Evolutionary conservation across 2,113 vertebrate species (phyloP).

Genomic region (Antechinus stuartii): DNA sequence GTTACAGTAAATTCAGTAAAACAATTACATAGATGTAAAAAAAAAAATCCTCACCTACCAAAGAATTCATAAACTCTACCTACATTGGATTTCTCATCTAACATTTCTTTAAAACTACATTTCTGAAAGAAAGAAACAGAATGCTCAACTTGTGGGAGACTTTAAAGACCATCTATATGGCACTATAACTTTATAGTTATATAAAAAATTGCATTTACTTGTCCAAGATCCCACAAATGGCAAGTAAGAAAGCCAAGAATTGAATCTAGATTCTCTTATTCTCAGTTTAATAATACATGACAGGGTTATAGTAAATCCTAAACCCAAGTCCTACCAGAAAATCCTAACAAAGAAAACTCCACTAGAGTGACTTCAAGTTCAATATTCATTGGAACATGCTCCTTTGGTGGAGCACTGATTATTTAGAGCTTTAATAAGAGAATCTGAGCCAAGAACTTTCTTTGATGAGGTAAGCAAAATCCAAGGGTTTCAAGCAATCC

Average conservation of each 20-base stretch:
- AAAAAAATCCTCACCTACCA: not conserved
- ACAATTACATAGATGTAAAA: not conserved
- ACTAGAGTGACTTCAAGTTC: not conserved
- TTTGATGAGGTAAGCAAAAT: slow-evolving; percentile 28
- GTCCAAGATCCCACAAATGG: not conserved
- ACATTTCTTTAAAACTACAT: not conserved
- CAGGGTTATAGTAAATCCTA: not conserved
- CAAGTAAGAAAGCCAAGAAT: not conserved
- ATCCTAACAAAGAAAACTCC: not conserved
- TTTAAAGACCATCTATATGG: not conserved
- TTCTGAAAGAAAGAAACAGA: not conserved
- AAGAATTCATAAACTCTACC: not conserved
- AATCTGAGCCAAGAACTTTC: not conserved
- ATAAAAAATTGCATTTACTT: not conserved
- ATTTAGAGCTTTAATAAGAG: not conserved
- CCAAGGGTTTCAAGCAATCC: not conserved
- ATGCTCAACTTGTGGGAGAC: not conserved
- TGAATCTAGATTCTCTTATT: slow-evolving; percentile 6
- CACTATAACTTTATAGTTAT: not conserved
- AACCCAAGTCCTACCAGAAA: slow-evolving; percentile 2
- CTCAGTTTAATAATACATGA: not conserved
- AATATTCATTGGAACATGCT: not conserved
- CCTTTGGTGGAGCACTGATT: not conserved
- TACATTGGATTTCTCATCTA: not conserved
- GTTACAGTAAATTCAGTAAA: not conserved